Base-by-base conservation (phyloP, 2,113 vertebrate genomes). In the Pycnonotus jocosus region DNA sequence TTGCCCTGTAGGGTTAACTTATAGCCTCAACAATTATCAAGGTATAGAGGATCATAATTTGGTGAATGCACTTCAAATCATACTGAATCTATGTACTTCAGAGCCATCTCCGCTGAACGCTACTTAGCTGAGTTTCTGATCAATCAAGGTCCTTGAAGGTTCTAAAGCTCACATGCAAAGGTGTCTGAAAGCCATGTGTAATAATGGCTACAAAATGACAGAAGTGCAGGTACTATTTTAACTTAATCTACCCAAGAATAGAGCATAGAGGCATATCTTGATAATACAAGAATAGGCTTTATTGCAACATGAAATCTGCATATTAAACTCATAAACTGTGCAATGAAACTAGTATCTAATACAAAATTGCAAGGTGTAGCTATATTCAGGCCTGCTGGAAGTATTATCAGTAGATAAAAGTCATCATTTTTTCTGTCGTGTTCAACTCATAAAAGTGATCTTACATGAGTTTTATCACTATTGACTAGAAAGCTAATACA, bases 251-350 rank as follows among this genome's bases (percentile, higher is more conserved):
- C 20, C 65, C 40, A 82, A 81, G 73, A 1, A 35, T 77, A 94
- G 62, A 86, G 17, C 27, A 38, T 21, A 80, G 22, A 69, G 7
- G 15, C 3, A n/a, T 68, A 64, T 48, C 45, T 89, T 71, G 38
- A 79, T 71, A 88, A 86, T 19, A 83, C 3, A 53, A 92, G 33
- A 58, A 24, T 2, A 56, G 9, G 51, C 53, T 14, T 92, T 89
- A 88, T 80, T 88, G 78, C 25, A 64, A 60, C 20, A 79, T 42
- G 50, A 42, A 57, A 76, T 70, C 56, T 81, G 19, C 18, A 69
- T 77, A 89, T 81, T 93, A 86, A 91, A 86, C 22, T 95, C 31
- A 66, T 91, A 96, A 95, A 81, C 48, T 83, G 87, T 72, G 77
- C 44, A 65, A 47, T 37, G 28, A 74, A 92, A 64, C 13, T 37